Evolutionary conservation across 2,888 invertebrate species (phyloP).

Genomic region (Creontiades dilutus): DNA sequence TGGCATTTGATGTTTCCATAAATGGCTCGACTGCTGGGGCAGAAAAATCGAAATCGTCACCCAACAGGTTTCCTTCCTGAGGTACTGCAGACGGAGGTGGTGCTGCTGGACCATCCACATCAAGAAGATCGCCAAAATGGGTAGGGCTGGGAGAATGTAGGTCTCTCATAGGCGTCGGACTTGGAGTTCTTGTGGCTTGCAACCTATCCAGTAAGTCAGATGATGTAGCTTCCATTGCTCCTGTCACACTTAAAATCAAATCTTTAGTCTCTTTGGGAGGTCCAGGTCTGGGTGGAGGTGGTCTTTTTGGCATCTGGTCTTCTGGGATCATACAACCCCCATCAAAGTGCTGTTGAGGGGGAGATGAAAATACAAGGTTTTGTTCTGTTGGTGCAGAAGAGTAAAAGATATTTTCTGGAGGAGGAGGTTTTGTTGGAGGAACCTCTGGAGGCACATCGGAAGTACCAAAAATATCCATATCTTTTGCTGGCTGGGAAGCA

Average conservation of each 20-base stretch:
- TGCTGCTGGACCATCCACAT: slow-evolving; percentile 73
- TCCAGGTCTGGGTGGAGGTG: slow-evolving; percentile 80
- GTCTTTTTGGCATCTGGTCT: slow-evolving; percentile 75
- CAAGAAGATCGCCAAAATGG: slow-evolving; percentile 77
- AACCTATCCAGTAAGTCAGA: slow-evolving; percentile 90
- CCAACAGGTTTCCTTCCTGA: slow-evolving; percentile 71
- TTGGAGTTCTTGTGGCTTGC: slow-evolving; percentile 91
- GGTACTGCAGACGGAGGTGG: slow-evolving; percentile 57
- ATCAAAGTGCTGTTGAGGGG: slow-evolving; percentile 66
- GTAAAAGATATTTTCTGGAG: slow-evolving; percentile 56
- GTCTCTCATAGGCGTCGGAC: slow-evolving; percentile 90
- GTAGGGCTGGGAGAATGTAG: slow-evolving; percentile 92
- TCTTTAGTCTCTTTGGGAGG: slow-evolving; percentile 91
- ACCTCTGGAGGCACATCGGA: slow-evolving; percentile 37
- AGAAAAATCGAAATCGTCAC: slow-evolving; percentile 73
- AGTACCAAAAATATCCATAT: slow-evolving; percentile 69
- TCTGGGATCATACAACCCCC: slow-evolving; percentile 46
- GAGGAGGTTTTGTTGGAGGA: slow-evolving; percentile 13
- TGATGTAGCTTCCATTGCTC: slow-evolving; percentile 92
- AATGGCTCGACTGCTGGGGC: slow-evolving; percentile 50
- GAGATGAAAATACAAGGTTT: slow-evolving; percentile 74
- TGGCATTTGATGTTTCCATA: slow-evolving; percentile 26
- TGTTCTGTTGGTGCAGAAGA: slow-evolving; percentile 77
- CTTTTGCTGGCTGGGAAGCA: slow-evolving; percentile 70
- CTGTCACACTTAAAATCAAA: slow-evolving; percentile 90